Evolutionary conservation across 1,140 invertebrate species (phyloP).

Genomic region (Eumeta japonica): DNA sequence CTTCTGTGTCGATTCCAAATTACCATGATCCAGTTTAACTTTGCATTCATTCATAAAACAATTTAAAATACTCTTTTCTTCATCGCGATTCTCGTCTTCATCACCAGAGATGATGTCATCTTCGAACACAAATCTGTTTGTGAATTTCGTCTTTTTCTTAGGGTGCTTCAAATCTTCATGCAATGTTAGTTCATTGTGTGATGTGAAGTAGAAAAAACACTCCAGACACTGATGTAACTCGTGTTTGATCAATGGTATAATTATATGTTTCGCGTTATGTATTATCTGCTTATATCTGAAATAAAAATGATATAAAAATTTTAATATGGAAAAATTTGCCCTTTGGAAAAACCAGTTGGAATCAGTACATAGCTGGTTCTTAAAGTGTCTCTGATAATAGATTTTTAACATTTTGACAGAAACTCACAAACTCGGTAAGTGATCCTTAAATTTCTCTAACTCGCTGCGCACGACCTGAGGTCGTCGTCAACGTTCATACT

Average conservation of each 20-base stretch:
- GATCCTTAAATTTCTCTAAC: too few relatives aligned
- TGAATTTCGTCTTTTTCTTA: constrained; percentile 3
- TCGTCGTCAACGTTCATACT: too few relatives aligned
- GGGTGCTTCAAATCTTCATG: constrained; percentile 11
- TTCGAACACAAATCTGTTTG: constrained; percentile 11
- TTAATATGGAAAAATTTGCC: too few relatives aligned
- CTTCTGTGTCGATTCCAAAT: too few relatives aligned
- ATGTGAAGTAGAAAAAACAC: constrained; percentile 16
- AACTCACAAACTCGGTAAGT: constrained; percentile 20
- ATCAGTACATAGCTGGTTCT: too few relatives aligned
- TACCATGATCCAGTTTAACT: constrained; percentile 12
- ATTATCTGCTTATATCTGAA: constrained; percentile 24
- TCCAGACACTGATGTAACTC: constrained; percentile 11
- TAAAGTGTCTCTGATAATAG: too few relatives aligned
- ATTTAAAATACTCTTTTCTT: constrained; percentile 7
- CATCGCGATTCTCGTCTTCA: too few relatives aligned
- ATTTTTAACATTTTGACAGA: not conserved
- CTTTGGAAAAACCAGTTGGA: too few relatives aligned
- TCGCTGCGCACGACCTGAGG: too few relatives aligned
- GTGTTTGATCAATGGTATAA: constrained; percentile 26
- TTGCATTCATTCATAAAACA: constrained; percentile 14
- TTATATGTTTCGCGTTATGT: constrained; percentile 29
- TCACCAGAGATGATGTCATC: constrained; percentile 5
- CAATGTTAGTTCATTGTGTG: constrained; percentile 8
- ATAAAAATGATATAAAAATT: constrained; percentile 6